Conservation (phyloP, 2,888 invertebrate species). For the Orthosia gracilis region DNA sequence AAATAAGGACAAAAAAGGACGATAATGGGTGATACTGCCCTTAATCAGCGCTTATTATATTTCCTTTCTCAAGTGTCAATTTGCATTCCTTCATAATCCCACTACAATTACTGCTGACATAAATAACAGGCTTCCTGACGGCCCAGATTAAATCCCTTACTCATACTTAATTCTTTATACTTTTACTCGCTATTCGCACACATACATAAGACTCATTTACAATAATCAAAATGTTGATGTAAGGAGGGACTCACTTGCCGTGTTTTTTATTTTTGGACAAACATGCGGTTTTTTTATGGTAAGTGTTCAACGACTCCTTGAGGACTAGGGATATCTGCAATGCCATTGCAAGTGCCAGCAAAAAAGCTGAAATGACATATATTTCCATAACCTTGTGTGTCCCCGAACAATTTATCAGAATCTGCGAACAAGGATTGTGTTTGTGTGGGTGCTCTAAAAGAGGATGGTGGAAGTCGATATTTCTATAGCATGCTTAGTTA, state of each 20-base stretch:
- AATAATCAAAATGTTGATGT: background rate
- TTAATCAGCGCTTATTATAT: background rate
- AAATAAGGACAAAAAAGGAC: no score
- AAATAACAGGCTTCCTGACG: constrained; percentile 58
- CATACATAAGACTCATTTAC: background rate
- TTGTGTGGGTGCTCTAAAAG: constrained; percentile 8
- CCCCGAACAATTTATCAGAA: background rate
- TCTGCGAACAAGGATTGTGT: background rate
- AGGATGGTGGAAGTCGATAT: constrained; percentile 30
- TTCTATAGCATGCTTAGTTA: constrained; percentile 45
- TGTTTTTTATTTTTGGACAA: constrained; percentile 6
- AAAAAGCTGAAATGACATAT: background rate
- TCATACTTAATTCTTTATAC: constrained; percentile 5
- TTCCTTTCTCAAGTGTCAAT: constrained; percentile 1
- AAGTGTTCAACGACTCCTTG: background rate
- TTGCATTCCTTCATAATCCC: constrained; percentile 32
- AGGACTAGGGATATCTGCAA: background rate
- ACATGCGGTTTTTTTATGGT: background rate
- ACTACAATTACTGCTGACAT: constrained; percentile 56
- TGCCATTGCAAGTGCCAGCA: background rate
- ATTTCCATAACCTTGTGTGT: background rate
- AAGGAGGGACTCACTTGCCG: background rate
- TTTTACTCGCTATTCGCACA: background rate
- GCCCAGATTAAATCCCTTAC: constrained; percentile 34
- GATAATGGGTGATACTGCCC: no score